Base-by-base conservation (phyloP, 2,113 vertebrate genomes). In the Pelvicachromis taeniatus region DNA sequence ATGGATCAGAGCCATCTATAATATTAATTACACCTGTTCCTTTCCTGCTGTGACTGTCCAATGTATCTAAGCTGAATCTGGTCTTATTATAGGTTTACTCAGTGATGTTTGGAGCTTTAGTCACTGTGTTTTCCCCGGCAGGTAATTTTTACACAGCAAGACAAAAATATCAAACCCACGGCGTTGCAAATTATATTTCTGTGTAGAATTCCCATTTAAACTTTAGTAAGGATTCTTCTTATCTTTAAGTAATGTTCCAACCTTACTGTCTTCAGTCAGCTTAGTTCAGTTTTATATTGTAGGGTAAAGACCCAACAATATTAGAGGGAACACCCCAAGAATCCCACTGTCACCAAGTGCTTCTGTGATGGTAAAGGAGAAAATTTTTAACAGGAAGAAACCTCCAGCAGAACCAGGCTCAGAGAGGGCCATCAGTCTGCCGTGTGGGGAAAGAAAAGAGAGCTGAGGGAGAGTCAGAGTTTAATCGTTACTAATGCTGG, bases 1-100 rank as follows among this genome's bases (percentile, higher is more conserved):
- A 61, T 59, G 12, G 59, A 85, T 7, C 42, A 2, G 7, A 48
- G 81, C 83, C 83, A 70, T 58, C 29, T 11, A 29, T 53, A 58
- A 48, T 84, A 85, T 86, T 77, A 31, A 70, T 86, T 84, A 52
- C 83, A 88, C 85, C 78, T 75, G n/a, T 23, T 80, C 17, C 54
- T 56, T 9, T 75, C 65, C 79, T 78, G 56, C 29, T 58, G 55
- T 12, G 40, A 19, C 40, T 80, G 31, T 56, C 53, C 4, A 54
- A 40, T 52, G 70, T 75, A 75, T 75, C 45, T 40, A 31, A 26
- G 52, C 75, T 84, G 26, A 75, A 52, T 52, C 40, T 59, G 61
- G 53, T 78, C 52, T 42, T 38, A 21, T 48, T 23, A 52, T 75
- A 73, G 21, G 53, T 19, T 56, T 78, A 56, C 35, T 78, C 35